Percentiles rank a stretch among this genome's conserved stretches.
phyloP scores from a whole-genome alignment of 2,113 vertebrate genomes.

The Pelusios castaneus region DNA sequence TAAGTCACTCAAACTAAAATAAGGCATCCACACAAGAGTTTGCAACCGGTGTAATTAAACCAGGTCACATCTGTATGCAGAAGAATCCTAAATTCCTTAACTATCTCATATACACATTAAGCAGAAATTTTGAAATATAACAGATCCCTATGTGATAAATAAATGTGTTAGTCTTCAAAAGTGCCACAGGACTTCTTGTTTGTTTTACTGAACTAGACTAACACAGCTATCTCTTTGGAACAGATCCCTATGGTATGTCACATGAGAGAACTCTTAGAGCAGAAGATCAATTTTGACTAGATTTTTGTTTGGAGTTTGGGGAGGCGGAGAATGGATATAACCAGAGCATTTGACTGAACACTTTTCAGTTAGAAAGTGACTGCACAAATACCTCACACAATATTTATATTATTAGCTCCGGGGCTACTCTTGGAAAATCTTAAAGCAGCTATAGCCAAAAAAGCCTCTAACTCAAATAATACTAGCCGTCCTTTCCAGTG shows the following conservation, averaged over 20 bases:
- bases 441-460: neutral
- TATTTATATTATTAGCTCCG: neutral
- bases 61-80: neutral
- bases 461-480: neutral
- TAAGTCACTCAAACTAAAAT: neutral
- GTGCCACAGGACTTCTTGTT: too few relatives aligned
- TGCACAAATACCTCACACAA: rapidly evolving
- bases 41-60: neutral
- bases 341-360: rapidly evolving
- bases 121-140: neutral
- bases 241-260: rapidly evolving
- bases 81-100: neutral
- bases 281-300: neutral
- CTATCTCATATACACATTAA: rapidly evolving
- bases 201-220: too few relatives aligned
- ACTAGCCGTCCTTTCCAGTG: neutral
- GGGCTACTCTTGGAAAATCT: neutral
- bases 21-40: rapidly evolving
- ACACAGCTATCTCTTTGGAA: too few relatives aligned
- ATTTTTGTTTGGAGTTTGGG: rapidly evolving
- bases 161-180: too few relatives aligned
- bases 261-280: neutral
- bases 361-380: neutral
- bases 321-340: neutral
- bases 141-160: rapidly evolving